Evolutionary conservation across 2,113 vertebrate species (phyloP), one percentile per base, ranked within the genome.

Genomic region (Paracanthobrama guichenoti): DNA sequence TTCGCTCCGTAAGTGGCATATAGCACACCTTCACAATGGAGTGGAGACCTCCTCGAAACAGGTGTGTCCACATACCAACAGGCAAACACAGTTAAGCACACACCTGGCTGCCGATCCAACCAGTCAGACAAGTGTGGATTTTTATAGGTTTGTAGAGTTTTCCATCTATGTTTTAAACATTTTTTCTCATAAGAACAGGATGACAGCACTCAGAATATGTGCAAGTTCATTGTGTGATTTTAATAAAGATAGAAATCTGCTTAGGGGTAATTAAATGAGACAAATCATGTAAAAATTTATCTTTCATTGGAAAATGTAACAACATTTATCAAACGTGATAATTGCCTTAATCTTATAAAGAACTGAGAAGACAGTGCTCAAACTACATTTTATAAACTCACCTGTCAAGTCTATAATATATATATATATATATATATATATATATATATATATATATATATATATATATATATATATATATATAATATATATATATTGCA

Each of bases 61-160:
- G 85, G 85, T 73, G 74, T 86, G 74, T 50, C 85, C 35, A 7
- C 74, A 86, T 79, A 73, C 85, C 64, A 78, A 31, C 4, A 35
- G 11, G 35, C 59, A 59, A 42, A 55, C 59, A 53, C 28, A 67
- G 48, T 24, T 50, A 71, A 62, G 20, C 35, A 48, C 67, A 60
- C 64, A 66, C 76, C 53, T 80, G 26, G n/a, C 20, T 44, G 39
- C 67, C 3, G 1, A 71, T 14, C 67, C 28, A 53, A 85, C 84
- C 39, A 73, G 84, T 85, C 39, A 50, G 77, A 85, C 84, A 62
- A 53, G 84, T 60, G 44, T 9, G 73, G 28, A 59, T 28, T 62
- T 85, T 22, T 16, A n/a, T 1, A 73, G 22, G 24, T 73, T 48
- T 73, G 26, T 22, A 44, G 26, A 24, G 13, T 31, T 16, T 44